Evolutionary conservation across 2,113 vertebrate genomes (phyloP), one percentile per base, ranked within the genome.

Genomic region (Cygnus atratus): DNA sequence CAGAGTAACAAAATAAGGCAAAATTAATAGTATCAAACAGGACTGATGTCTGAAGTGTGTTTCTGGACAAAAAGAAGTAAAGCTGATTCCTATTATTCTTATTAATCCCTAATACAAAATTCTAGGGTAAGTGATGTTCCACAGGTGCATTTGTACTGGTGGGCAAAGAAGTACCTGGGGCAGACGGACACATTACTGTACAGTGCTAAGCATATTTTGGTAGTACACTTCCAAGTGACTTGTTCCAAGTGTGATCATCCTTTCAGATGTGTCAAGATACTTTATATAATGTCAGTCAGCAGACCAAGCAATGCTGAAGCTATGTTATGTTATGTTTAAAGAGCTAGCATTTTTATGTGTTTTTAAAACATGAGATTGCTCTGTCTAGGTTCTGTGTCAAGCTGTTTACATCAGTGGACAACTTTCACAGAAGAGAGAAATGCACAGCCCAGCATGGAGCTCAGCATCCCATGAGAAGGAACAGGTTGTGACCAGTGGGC

Each of bases 401-500:
- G 31, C 29, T 72, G 5, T 55, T 76, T 24, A 29, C 25, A 52
- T 3, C 15, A 50, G 14, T 7, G 54, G 46, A 41, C 29, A 46
- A 11, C 13, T 61, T 66, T 28, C 44, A 57, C 2, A 15, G 4
- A 80, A 44, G 22, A 80, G 14, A 76, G 41, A 65, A 71, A 19
- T 0, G 0, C 0, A 2, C 11, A 73, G 13, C 21, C 18, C 5
- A 13, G 5, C 29, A 21, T 28, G 31, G 59, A 6, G 8, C 18
- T 66, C 22, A n/a, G 43, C 4, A 1, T 73, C 29, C 20, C 37
- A 66, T 29, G 46, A 33, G 57, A 75, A 41, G 13, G 8, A 5
- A 18, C 1, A 0, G 1, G 18, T 2, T 57, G 14, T 17, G 68
- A 48, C 28, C n/a, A 9, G 26, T 6, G 26, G 58, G 77, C 58